Conservation (phyloP, 2,113 vertebrate species). For the Thomomys bottae region DNA sequence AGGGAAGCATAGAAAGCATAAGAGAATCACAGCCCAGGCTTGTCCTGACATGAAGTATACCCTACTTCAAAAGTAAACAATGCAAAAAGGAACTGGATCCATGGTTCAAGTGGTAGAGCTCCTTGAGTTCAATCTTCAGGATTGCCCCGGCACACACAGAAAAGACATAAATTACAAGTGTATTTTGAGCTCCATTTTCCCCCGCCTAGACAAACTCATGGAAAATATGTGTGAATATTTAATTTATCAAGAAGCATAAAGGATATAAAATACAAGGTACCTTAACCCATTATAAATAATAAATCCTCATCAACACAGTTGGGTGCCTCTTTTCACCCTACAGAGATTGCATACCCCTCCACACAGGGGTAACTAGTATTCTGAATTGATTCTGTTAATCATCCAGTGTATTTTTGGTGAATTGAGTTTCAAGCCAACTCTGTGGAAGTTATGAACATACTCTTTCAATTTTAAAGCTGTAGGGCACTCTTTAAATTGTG, state of each 20-base stretch:
- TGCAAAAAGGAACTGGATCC: no score
- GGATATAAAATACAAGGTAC: background rate
- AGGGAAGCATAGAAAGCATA: no score
- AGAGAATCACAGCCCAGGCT: no score
- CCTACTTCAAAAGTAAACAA: no score
- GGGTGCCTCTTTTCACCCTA: background rate
- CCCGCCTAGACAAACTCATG: background rate
- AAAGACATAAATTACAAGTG: background rate
- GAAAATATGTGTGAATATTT: background rate
- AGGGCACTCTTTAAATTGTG: conserved; percentile 64
- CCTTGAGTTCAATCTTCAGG: no score
- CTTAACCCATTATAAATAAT: background rate
- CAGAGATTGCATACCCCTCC: background rate
- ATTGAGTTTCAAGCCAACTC: conserved; percentile 48
- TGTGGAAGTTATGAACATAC: conserved; percentile 29
- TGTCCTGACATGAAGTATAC: no score
- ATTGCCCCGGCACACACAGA: no score
- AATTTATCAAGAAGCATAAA: conserved; percentile 27
- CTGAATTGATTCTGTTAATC: conserved; percentile 56
- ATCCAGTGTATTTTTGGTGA: background rate
- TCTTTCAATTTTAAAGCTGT: conserved; percentile 62
- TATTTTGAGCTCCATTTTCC: conserved; percentile 33
- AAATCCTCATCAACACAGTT: background rate
- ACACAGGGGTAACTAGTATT: background rate
- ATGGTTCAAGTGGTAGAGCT: no score